Evolutionary conservation across 30 jellyfish, hydroid and myxozoan species (phyloP), one percentile per base, ranked within the genome.

Genomic region (Turritopsis rubra): DNA sequence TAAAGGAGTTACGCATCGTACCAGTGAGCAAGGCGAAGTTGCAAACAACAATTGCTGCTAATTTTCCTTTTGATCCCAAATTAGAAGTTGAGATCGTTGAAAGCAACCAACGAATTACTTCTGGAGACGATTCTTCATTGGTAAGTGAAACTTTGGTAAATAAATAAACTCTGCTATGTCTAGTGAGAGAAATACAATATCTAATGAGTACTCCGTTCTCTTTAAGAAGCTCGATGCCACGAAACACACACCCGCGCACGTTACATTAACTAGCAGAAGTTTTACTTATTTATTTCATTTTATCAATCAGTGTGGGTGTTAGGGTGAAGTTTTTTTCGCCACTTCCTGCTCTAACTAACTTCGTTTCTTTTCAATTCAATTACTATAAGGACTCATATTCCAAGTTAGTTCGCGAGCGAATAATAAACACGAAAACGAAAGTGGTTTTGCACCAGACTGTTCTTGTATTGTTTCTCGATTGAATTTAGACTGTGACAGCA

Each of bases 21-120:
- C 96, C 96, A 19, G 52, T 75, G n/a, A 79, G 95, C 13, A 89
- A 85, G 72, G 77, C 91, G 5, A 41, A 52, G 16, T 71, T 86
- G 30, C 96, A 83, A 29, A 60, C 78, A 65, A 52, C 24, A 26
- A 78, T 91, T 78, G 96, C 96, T 0, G 97, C 97, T 7, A 91
- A 91, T 72, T 78, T 87, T 30, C 94, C 96, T 8, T 91, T 91
- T 73, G 54, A 68, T 28, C 91, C 97, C 28, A 86, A 88, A 1
- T 65, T 91, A 27, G 88, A 82, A 68, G 89, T 91, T 52, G 97
- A 91, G 84, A 80, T 80, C 27, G 75, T 91, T 16, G 88, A 87
- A 21, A 80, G 85, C 1, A 71, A 81, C 52, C 79, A 53, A 18
- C 54, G 96, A 25, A 73, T 91, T 8, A 84, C 90, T 13, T 30